phyloP scores from a whole-genome alignment of 2,113 vertebrate species.

The Xenopus laevis region DNA sequence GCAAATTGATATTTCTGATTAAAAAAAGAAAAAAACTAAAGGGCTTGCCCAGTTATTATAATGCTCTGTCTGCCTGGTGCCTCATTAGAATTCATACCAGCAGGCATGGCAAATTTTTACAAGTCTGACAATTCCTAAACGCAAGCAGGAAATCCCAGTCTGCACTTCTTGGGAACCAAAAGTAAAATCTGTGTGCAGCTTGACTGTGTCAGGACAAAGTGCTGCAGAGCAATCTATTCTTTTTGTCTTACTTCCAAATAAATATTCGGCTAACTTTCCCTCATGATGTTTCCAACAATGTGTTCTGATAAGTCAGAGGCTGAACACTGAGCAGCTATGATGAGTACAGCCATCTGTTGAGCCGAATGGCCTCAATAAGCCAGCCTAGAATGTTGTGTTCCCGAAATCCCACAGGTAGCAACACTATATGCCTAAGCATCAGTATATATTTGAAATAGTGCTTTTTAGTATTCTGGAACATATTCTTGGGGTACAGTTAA shows the following conservation, averaged over 20 bases:
- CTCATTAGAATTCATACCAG: conserved; percentile 15
- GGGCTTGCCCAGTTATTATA: not conserved
- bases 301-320: conserved; percentile 15
- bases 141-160: conserved; percentile 13
- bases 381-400: not conserved
- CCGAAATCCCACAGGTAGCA: not conserved
- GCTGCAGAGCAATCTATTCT: conserved; percentile 1
- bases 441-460: not conserved
- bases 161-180: conserved; percentile 6
- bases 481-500: too few species aligned
- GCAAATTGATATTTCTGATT: too few species aligned
- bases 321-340: not conserved
- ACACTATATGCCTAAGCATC: not conserved
- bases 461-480: too few species aligned
- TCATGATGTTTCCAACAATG: not conserved
- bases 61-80: not conserved
- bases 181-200: conserved; percentile 8
- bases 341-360: conserved; percentile 23
- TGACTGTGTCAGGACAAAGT: conserved; percentile 16
- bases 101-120: not conserved
- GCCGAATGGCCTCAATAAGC: conserved; percentile 7
- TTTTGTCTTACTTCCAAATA: conserved; percentile 9
- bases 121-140: conserved; percentile 6
- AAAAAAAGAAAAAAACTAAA: not conserved
- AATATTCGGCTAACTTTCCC: conserved; percentile 17